Base-by-base conservation (phyloP, 2,797 vertebrate species). In the Rallus crepitans region DNA sequence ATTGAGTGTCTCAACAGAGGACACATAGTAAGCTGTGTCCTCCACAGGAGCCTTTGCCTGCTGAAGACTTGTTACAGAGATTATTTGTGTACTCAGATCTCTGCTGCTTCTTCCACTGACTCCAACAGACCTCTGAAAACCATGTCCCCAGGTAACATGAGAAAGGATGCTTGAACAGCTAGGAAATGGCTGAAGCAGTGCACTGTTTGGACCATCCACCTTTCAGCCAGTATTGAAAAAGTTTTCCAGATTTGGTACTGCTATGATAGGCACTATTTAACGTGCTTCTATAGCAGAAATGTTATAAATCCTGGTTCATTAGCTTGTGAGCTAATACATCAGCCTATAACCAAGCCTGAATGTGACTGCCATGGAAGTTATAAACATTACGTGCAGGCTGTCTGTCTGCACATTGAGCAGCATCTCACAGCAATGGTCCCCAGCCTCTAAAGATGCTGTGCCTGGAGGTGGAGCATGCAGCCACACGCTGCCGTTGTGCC, bases 171-270 rank as follows among this genome's bases (percentile, higher is more conserved):
- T 1, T 72, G 60, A 57, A 57, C 53, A 79, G 53, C 61, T 42
- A 57, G 69, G 31, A 42, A 37, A 55, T 68, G 37, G 71, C 52
- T 55, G 53, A 75, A 90, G 86, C 76, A 89, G 68, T 24, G 69
- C 69, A 35, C 73, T 60, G 37, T 63, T 75, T 70, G 59, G 45
- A 85, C 64, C 35, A 57, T 63, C 35, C 45, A 23, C 33, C 40
- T 73, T 88, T 88, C 70, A 83, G 11, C 57, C 80, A 95, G 72
- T 86, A 89, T 68, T 60, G 80, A 83, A 88, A 66, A 66, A 88
- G 71, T 86, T 87, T 90, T 55, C 65, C 73, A 84, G 69, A 57
- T 60, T 40, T 69, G 39, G 33, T 75, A 68, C 42, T 39, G 56
- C 63, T 87, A 72, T 18, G 8, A 53, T 50, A 75, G 60, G 65